Base-by-base conservation (phyloP, 2,888 invertebrate genomes). In the Callimorpha dominula region DNA sequence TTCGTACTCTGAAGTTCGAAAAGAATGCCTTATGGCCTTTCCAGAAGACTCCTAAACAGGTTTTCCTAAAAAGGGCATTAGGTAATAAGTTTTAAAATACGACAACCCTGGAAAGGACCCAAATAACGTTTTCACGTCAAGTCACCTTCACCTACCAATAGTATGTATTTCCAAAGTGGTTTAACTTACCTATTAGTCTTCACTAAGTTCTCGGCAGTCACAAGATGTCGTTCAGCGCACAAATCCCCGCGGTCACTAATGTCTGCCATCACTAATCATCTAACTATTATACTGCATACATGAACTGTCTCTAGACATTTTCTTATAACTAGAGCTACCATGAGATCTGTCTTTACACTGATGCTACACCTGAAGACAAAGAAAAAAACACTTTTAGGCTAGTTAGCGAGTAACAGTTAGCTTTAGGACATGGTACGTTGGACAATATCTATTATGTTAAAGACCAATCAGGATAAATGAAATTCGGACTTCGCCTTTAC, bases 271-370 rank as follows among this genome's bases (percentile, higher is more conserved):
- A 83, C 79, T 89, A 88, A 86, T 88, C 85, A 86, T 87, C 89
- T 92, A 91, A 87, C 83, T 86, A 89, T 81, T 86, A 85, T 86
- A 89, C 77, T 89, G 85, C 87, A 85, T 85, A 89, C 88, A 90
- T 82, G 83, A 87, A 91, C 80, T 89, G 90, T 90, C 89, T 89
- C 90, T 92, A 92, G 87, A 81, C 83, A 78, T 85, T 88, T 88
- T 78, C 88, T 90, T 91, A 92, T 76, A 89, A 89, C 90, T 92
- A 91, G 88, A 89, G 87, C 88, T 91, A 89, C 83, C 81, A 86
- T 90, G 93, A 93, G 92, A 92, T 92, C 91, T 87, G 86, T 87
- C 85, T 87, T 75, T 80, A 81, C 78, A 83, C 66, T 70, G 84
- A 78, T 75, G 82, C 78, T 76, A 79, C 83, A 91, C 84, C 92